phyloP scores from a whole-genome alignment of 2,888 invertebrate genomes.

The Colletes collaris region DNA sequence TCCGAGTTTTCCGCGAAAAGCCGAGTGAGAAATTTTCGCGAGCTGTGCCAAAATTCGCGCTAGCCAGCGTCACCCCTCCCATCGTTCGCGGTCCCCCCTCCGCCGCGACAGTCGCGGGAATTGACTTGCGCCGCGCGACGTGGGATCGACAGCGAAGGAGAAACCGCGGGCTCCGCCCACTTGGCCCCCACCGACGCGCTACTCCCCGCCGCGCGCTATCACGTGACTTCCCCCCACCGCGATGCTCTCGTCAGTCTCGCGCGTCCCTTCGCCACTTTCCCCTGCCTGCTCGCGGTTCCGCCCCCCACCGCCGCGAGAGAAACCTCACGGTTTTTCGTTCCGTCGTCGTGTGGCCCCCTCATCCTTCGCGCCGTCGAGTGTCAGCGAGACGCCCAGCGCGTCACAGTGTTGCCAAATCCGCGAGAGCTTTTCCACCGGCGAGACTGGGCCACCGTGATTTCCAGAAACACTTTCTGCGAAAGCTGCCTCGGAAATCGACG shows the following conservation, averaged over 20 bases:
- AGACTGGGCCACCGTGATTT: conserved; percentile 51
- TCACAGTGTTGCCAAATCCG: conserved; percentile 75
- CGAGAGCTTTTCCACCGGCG: conserved; percentile 67
- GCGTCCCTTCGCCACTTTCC: conserved; percentile 83
- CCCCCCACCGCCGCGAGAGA: conserved; percentile 50
- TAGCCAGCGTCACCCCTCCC: conserved; percentile 65
- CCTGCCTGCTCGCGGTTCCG: conserved; percentile 63
- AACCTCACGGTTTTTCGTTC: conserved; percentile 61
- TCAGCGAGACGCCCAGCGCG: conserved; percentile 79
- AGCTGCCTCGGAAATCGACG: conserved; percentile 17
- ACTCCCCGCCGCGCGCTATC: conserved; percentile 83
- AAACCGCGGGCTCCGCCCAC: conserved; percentile 65
- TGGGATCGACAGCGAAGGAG: conserved; percentile 73
- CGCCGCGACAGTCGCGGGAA: conserved; percentile 60
- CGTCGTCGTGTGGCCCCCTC: conserved; percentile 69
- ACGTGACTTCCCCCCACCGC: conserved; percentile 84
- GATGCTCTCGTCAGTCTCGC: conserved; percentile 79
- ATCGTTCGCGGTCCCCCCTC: conserved; percentile 17
- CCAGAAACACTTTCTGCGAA: conserved; percentile 55
- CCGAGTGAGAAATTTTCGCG: conserved; percentile 74
- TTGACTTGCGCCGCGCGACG: conserved; percentile 78
- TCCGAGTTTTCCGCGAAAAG: conserved; percentile 65
- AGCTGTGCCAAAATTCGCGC: conserved; percentile 78
- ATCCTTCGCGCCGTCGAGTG: conserved; percentile 81
- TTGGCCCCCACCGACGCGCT: conserved; percentile 74